Base-by-base conservation (phyloP, 2,888 invertebrate species). In the Theretra japonica region DNA sequence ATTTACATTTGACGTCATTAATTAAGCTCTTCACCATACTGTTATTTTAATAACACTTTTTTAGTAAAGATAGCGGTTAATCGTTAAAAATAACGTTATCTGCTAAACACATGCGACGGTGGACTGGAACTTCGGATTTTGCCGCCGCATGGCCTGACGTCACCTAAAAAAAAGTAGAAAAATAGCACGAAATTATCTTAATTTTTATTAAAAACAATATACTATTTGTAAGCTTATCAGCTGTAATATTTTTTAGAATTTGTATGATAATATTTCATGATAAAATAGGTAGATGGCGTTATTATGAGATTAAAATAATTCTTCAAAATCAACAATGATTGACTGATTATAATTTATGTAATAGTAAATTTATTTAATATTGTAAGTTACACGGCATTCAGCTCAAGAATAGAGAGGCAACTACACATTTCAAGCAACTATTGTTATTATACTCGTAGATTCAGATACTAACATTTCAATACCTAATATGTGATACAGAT, bases 101-200 rank as follows among this genome's bases (percentile, higher is more conserved):
- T 72, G 75, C 78, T 91, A 93, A 70, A 93, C 89, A 75, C 94
- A 93, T 77, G 91, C 94, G 92, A 94, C 93, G 89, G 93, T 90
- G 30, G 91, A 83, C 74, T 93, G 91, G 76, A 93, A 91, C 78
- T 91, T 92, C 4, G 94, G 88, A 74, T 89, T 89, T 78, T 90
- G 91, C 89, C 94, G 93, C 75, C 93, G 92, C 91, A 92, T 85
- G 58, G 88, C 85, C 82, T 82, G 87, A 78, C 93, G 94, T 94
- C 94, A 94, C 91, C 94, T 94, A 86, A 15, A 83, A 87, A 70
- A 59, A 28, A 59, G 72, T 75, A 6, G 65, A 28, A 5, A 53
- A n/a, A n/a, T n/a, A n/a, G n/a, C n/a, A n/a, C n/a, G n/a, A 33
- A 25, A 23, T 56, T 23, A 53, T 25, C 30, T 15, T 23, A 25